phyloP scores from a whole-genome alignment of 2,888 invertebrate species.

The Agrochola lota region DNA sequence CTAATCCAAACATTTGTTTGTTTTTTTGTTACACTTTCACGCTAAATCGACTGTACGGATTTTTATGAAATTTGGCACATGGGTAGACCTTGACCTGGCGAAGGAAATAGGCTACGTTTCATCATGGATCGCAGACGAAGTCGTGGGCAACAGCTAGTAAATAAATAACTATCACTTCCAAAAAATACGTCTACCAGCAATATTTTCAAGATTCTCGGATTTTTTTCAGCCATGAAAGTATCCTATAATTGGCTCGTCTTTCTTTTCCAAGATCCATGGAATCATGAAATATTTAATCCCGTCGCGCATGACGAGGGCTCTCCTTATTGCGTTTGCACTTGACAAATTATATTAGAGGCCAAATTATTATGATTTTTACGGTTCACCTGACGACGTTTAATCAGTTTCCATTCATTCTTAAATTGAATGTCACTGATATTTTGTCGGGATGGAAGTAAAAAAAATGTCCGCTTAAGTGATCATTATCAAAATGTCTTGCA shows the following conservation, averaged over 20 bases:
- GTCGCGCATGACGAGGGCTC: constrained; percentile 76
- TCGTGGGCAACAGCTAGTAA: no score
- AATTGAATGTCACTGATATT: constrained; percentile 27
- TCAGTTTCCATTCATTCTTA: constrained; percentile 10
- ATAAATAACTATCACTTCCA: no score
- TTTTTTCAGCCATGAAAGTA: background rate
- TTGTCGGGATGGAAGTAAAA: constrained; percentile 3
- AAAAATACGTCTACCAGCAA: background rate
- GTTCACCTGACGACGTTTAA: constrained; percentile 58
- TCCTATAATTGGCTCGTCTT: constrained; percentile 31
- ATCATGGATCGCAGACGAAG: no score
- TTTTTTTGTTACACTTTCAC: no score
- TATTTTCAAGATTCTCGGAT: background rate
- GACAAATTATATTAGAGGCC: constrained; percentile 78
- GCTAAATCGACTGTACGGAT: no score
- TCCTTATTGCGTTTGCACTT: constrained; percentile 81
- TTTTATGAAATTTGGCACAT: no score
- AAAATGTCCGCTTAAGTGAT: background rate
- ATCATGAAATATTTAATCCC: constrained; percentile 84
- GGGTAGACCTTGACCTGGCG: no score
- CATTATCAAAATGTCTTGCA: no score
- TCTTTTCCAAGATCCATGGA: constrained; percentile 51
- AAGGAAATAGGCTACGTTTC: no score
- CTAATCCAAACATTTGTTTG: no score
- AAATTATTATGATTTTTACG: constrained; percentile 63